Evolutionary conservation across 2,888 invertebrate species (phyloP).

Genomic region (Melanargia galathea): DNA sequence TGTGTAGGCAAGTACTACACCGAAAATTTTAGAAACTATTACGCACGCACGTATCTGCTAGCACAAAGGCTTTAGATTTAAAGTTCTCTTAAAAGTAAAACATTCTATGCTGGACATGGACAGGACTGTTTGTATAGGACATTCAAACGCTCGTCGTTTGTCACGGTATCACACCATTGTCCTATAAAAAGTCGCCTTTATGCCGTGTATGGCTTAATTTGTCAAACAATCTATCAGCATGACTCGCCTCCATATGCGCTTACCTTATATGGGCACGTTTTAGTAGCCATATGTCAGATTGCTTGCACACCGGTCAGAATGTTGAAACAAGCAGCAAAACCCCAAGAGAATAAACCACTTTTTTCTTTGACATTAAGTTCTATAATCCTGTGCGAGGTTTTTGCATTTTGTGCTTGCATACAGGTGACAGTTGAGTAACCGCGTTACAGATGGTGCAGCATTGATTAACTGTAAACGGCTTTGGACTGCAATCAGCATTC

Average conservation of each 20-base stretch:
- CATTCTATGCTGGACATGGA: not conserved
- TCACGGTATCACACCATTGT: constrained; percentile 42
- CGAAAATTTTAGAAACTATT: too few species aligned
- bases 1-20: too few species aligned
- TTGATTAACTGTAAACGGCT: constrained; percentile 70
- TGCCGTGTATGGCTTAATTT: constrained; percentile 55
- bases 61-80: constrained; percentile 13
- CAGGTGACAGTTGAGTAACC: constrained; percentile 51
- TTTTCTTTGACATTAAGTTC: constrained; percentile 14
- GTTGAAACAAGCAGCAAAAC: constrained; percentile 17
- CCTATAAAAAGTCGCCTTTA: constrained; percentile 49
- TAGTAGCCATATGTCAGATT: constrained; percentile 71
- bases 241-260: constrained; percentile 58
- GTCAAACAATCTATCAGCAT: constrained; percentile 57
- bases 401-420: constrained; percentile 10
- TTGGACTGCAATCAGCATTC: constrained; percentile 62
- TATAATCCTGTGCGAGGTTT: constrained; percentile 26
- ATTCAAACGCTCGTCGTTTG: constrained; percentile 22
- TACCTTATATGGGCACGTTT: constrained; percentile 67
- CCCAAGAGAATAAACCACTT: constrained; percentile 34
- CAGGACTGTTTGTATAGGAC: constrained; percentile 14
- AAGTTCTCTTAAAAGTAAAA: constrained; percentile 11
- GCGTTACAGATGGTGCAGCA: constrained; percentile 62
- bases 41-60: not conserved
- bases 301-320: constrained; percentile 37